Conservation (phyloP, 2,797 vertebrate species). For the Micromesistius poutassou region DNA sequence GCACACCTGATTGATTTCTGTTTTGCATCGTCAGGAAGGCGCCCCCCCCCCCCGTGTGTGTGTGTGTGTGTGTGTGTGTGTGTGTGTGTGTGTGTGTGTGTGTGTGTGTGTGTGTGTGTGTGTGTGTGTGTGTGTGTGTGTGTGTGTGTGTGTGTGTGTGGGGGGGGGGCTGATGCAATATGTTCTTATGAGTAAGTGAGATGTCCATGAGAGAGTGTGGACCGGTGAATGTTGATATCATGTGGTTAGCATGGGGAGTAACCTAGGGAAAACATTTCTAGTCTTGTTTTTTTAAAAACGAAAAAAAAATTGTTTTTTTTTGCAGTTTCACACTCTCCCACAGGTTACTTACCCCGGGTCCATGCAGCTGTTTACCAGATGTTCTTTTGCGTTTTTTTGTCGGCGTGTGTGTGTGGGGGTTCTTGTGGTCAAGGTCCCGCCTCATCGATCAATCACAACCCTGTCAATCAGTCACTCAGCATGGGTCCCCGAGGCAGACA, state of each 20-base stretch:
- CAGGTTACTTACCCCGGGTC: slow-evolving; percentile 27
- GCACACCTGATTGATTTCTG: slow-evolving; percentile 10
- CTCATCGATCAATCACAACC: slow-evolving; percentile 36
- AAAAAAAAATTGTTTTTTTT: too few relatives aligned
- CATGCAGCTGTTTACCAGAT: slow-evolving; percentile 39
- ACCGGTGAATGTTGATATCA: not conserved
- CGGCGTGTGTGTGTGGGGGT: slow-evolving; percentile 28
- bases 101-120: too few relatives aligned
- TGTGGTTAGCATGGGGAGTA: not conserved
- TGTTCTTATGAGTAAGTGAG: not conserved
- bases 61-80: too few relatives aligned
- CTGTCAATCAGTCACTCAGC: slow-evolving; percentile 28
- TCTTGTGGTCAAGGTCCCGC: not conserved
- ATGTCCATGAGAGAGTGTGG: not conserved
- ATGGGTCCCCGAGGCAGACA: slow-evolving; percentile 1
- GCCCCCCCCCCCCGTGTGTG: too few relatives aligned
- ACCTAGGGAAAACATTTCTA: slow-evolving; percentile 41
- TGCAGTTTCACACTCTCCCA: slow-evolving; percentile 22
- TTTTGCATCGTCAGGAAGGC: not conserved
- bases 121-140: too few relatives aligned
- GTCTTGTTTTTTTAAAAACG: slow-evolving; percentile 3
- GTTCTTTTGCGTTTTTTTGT: slow-evolving; percentile 27
- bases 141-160: not conserved
- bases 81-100: not conserved
- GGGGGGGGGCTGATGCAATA: not conserved